Conservation (phyloP, 2,113 vertebrate species). For the Salminus brasiliensis region DNA sequence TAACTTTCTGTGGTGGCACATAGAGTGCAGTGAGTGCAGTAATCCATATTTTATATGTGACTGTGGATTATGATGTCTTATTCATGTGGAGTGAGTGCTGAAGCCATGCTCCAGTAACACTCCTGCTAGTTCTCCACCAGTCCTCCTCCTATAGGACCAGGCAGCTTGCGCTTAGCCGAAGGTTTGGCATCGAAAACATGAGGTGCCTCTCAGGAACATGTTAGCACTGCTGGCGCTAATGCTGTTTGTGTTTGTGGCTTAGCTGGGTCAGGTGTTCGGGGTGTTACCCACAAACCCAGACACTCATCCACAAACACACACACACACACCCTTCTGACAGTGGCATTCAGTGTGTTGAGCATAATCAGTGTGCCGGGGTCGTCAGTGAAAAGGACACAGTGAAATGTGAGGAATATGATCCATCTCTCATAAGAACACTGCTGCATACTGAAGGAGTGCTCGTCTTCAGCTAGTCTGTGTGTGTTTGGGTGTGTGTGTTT, state of each 20-base stretch:
- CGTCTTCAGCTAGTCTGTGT: no score
- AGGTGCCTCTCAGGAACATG: constrained; percentile 3
- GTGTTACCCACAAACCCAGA: no score
- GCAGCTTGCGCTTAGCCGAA: not conserved
- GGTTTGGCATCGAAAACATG: not conserved
- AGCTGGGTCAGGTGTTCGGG: not conserved
- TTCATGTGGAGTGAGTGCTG: constrained; percentile 41
- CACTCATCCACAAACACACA: not conserved
- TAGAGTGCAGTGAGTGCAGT: not conserved
- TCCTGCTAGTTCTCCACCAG: constrained; percentile 22
- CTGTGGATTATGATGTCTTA: constrained; percentile 51
- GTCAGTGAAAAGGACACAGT: not conserved
- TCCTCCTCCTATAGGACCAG: not conserved
- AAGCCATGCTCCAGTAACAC: constrained; percentile 28
- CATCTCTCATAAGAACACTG: not conserved
- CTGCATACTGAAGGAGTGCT: not conserved
- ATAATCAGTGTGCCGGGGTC: not conserved
- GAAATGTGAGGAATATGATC: not conserved
- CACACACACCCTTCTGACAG: not conserved
- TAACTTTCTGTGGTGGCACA: not conserved
- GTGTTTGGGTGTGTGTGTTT: no score
- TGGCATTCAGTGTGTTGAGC: not conserved
- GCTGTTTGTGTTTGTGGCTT: constrained; percentile 18
- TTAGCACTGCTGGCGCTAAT: constrained; percentile 6
- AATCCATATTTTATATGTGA: constrained; percentile 47